Evolutionary conservation across 2,113 vertebrate genomes (phyloP), one percentile per base, ranked within the genome.

Genomic region (Pongo abelii): DNA sequence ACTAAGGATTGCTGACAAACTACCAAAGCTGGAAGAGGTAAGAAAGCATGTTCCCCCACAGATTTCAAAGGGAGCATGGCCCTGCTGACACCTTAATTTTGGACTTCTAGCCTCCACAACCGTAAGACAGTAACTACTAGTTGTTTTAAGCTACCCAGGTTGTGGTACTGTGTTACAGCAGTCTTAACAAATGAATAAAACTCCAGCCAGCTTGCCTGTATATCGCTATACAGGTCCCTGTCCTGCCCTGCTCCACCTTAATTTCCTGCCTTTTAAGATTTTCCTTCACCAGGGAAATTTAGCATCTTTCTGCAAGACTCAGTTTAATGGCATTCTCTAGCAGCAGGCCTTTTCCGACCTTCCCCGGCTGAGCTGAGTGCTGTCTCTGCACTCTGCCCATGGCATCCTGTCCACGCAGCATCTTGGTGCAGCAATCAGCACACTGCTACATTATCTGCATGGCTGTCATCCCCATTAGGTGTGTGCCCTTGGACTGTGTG

Each of bases 361-460:
- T 48, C 30, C 46, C 12, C 3, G 3, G n/a, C 30, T 8, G 5
- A 32, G 84, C 79, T 30, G 18, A 43, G 35, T 0, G 1, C 32
- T 48, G 81, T n/a, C 55, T 59, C 84, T 95, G 86, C 8, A 8
- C n/a, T 3, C 0, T 1, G 35, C 20, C 43, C 81, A 74, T 0
- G 20, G 59, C 14, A 8, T 48, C 2, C 1, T 1, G 6, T 16
- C 8, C 32, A 22, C 8, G 23, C 9, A 2, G 59, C 27, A 11
- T 18, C 20, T 6, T 0, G 1, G 3, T 2, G 35, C 27, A 22
- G 70, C 13, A 4, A 11, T 18, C 48, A 25, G 40, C 10, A 38
- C 2, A 0, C 40, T 0, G 16, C 43, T 17, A 20, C 17, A 0
- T 27, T 4, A 0, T 27, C 59, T 6, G 12, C 16, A 9, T 0